Percentiles rank a stretch among this genome's conserved stretches.
phyloP scores from a whole-genome alignment of 2,888 invertebrate genomes.

The Prosapia bicincta region DNA sequence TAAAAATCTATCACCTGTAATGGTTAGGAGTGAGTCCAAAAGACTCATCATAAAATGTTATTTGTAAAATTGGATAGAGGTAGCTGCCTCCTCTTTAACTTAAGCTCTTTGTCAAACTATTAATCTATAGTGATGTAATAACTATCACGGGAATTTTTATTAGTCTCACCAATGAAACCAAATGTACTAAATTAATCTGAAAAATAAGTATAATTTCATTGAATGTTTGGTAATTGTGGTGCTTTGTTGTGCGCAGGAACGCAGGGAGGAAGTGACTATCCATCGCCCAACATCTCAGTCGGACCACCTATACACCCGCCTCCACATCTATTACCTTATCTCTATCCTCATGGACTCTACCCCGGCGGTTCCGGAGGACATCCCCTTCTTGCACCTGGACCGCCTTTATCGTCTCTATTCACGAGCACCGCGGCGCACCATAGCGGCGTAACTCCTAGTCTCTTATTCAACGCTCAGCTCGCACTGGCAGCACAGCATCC shows the following conservation, averaged over 20 bases:
- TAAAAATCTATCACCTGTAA: too few relatives aligned
- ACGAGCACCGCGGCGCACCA: slow-evolving; percentile 43
- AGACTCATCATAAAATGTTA: too few relatives aligned
- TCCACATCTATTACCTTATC: slow-evolving; percentile 82
- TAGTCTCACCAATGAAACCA: too few relatives aligned
- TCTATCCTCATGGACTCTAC: slow-evolving; percentile 84
- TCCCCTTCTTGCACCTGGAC: slow-evolving; percentile 65
- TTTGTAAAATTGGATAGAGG: too few relatives aligned
- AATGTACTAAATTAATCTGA: too few relatives aligned
- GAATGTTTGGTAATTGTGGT: too few relatives aligned
- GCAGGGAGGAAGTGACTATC: slow-evolving; percentile 52
- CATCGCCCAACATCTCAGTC: slow-evolving; percentile 89
- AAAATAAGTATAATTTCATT: too few relatives aligned
- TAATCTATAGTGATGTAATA: too few relatives aligned
- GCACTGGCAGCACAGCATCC: slow-evolving; percentile 87
- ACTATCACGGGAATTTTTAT: too few relatives aligned
- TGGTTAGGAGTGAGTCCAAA: too few relatives aligned
- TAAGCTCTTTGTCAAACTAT: too few relatives aligned
- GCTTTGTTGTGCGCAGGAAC: slow-evolving; percentile 9
- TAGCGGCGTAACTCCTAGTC: slow-evolving; percentile 73
- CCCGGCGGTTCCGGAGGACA: slow-evolving; percentile 55
- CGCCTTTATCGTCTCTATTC: slow-evolving; percentile 38
- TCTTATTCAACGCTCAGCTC: slow-evolving; percentile 85
- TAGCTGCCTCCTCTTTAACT: too few relatives aligned
- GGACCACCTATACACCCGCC: slow-evolving; percentile 93